Evolutionary conservation across 2,888 invertebrate species (phyloP), one percentile per base, ranked within the genome.

Genomic region (Craniophora ligustri): DNA sequence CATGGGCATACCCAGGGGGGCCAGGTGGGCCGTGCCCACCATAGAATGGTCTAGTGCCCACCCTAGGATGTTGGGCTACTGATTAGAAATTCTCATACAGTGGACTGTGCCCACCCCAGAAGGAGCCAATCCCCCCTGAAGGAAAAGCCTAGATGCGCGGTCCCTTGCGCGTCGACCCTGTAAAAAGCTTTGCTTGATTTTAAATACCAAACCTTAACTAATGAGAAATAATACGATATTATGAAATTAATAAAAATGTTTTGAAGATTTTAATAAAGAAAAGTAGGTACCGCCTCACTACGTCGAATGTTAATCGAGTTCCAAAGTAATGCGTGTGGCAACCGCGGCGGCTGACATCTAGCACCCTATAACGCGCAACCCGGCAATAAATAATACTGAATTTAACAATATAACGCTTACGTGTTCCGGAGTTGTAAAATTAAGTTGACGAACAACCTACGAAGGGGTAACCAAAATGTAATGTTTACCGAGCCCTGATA

Each of bases 391-490:
- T 75, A 69, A 71, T 70, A 67, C 62, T 36, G 57, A 68, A 62
- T 67, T 73, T 62, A 73, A 72, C 71, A 65, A 73, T 65, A 73
- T 73, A 57, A 72, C 59, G 70, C 61, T 79, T 71, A 73, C 88
- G 86, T 88, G 89, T 79, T 81, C 75, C 78, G 76, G 56, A 67
- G 83, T 82, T 85, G 85, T 88, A 82, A 87, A 87, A 85, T 85
- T 82, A 85, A 79, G 79, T 81, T 80, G 76, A 82, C 79, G 79
- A 76, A 69, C 67, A 67, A 59, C 62, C 70, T 66, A 72, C 55
- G 60, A 65, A 63, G 65, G 64, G 56, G 61, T 67, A 67, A 62
- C 47, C 55, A 62, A 72, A 67, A 69, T 67, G 60, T 51, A 69
- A 59, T 69, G 67, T 70, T 69, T 75, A 70, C 72, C 40, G 45